Base-by-base conservation (phyloP, 2,888 invertebrate genomes). In the Ormyrus thymus region DNA sequence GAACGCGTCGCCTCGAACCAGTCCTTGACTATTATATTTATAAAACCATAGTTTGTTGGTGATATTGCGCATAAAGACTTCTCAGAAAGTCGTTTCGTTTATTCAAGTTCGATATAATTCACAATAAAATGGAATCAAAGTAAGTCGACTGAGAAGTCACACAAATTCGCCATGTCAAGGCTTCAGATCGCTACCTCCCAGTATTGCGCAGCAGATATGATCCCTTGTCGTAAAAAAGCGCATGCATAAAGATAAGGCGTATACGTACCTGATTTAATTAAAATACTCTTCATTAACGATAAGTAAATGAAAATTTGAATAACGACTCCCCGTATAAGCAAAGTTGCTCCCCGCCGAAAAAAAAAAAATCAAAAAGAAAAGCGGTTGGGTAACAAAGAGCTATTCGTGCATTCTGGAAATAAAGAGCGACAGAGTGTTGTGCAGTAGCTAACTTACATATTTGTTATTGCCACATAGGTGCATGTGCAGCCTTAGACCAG, bases 151-250 rank as follows among this genome's bases (percentile, higher is more conserved):
- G 48, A 43, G 58, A 58, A 69, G 58, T 69, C 48, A 58, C 56
- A 55, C 55, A 68, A 68, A 68, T 68, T 68, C 55, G 15, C 45
- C 55, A 29, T 29, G 55, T 6, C 68, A 68, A 68, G 68, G 68
- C 53, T 29, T 29, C 29, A 29, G 29, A 29, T 29, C 29, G 29
- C 29, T 29, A 29, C 56, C 11, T 13, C 7, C 7, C 5, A 46
- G 55, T 53, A 4, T 9, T n/a, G 29, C 13, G 56, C 68, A 56
- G 13, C 55, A 68, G 46, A 51, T 29, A 50, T 46, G 7, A n/a
- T 66, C 10, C 61, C 1, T 61, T 4, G n/a, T 58, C 8, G 10
- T 7, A 58, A 58, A 58, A 13, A 58, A 58, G 7, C 29, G 29
- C 10, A 58, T 58, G 29, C 13, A 58, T 58, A 58, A 58, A 58